Base-by-base conservation (phyloP, 2,113 vertebrate genomes). In the Microtus oregoni region DNA sequence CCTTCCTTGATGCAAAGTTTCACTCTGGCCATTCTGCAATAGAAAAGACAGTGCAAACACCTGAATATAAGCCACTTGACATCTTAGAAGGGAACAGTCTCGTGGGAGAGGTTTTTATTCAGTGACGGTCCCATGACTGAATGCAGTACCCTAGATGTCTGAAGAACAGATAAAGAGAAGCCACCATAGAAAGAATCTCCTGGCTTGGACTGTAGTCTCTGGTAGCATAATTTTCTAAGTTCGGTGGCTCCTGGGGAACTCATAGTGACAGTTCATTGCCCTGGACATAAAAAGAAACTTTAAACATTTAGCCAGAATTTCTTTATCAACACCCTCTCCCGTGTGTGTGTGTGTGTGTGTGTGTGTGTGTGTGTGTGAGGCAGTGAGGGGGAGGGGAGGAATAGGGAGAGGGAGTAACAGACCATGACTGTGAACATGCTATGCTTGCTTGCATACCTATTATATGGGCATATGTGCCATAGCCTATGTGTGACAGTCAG, bases 221-320 rank as follows among this genome's bases (percentile, higher is more conserved):
- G 11, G 72, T 30, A 52, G 72, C 44, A 41, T 0, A 3, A 3
- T 94, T 88, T 87, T 88, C 30, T 22, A 70, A 92, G 61, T 13
- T 0, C 13, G 32, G 75, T 20, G 9, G 14, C 4, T 17, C 2
- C 24, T 19, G 28, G 5, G 90, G 58, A 92, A 20, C 38, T 91
- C 92, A 86, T 73, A 22, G 44, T 75, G 47, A 50, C 83, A 96
- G 95, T 96, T 85, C 70, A 38, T 83, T 28, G 7, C 26, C 19
- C 32, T 5, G 11, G 3, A 68, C 47, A 68, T 94, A 68, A 93
- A 82, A 82, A 87, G 22, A 50, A 92, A 15, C 61, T 92, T 35
- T 35, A 41, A 77, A 76, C 17, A 1, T 89, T 95, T 91, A 88
- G 52, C 79, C 30, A 38, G n/a, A 50, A 77, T 92, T 83, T 78